Base-by-base conservation (phyloP, 2,888 invertebrate species). In the Ischnus inquisitorius region DNA sequence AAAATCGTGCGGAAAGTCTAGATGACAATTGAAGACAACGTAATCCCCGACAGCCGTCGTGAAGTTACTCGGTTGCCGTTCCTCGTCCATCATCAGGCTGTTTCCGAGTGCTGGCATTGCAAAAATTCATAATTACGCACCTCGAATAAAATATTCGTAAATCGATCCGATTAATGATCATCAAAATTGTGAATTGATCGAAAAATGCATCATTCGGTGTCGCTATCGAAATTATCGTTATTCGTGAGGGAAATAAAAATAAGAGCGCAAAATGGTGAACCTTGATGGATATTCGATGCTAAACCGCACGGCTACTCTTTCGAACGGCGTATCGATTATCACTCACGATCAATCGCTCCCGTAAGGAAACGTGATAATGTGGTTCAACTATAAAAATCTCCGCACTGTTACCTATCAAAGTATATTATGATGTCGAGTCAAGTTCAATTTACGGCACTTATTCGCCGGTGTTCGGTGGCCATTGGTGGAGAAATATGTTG, bases 1-100 rank as follows among this genome's bases (percentile, higher is more conserved):
- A 91, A 96, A 96, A 91, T 97, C 97, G 93, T 97, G 97, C 85
- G 98, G 97, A 94, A 98, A 98, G 94, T 98, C 97, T 89, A 98
- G 96, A 89, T 96, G 96, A 94, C 98, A 98, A 94, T 97, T 96
- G 94, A 98, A 96, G 87, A 97, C 95, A 77, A 96, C 96, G 91
- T 96, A 96, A 87, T 97, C 97, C 39, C 97, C 97, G 76, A 97
- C 96, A 86, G 95, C 95, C 86, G 97, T 96, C 84, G 95, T 96
- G 89, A 96, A 94, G 79, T 93, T 93, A 80, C 85, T 91, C 48
- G 92, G 90, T 71, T 91, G 91, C 71, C 91, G 91, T 65, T 93
- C 93, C 82, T 93, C 93, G 71, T 93, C 93, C 75, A 92, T 88
- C 82, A 93, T 86, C 82, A 93, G 87, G 86, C 92, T 89, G 80